These are phyloP conservation scores for Dryoscopus gambensis DNA, from an alignment of 2,113 vertebrate species.

Conservation along the genomic window DNA sequence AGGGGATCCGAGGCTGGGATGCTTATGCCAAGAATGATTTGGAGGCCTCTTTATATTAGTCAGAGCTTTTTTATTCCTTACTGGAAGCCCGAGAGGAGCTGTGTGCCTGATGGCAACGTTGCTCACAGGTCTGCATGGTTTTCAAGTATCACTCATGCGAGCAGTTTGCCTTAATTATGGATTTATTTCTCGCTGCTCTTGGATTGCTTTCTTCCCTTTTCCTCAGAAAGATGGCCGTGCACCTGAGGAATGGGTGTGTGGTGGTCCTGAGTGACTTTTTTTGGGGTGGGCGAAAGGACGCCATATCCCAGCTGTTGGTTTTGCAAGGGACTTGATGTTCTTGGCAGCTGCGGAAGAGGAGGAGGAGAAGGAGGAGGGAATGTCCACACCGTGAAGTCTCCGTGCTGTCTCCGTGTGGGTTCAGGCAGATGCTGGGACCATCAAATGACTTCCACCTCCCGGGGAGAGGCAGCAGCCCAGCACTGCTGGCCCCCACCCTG, in stretches of 20 bases:
- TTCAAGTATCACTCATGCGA: not conserved
- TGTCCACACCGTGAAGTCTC: not conserved
- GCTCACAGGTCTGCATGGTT: conserved; percentile 18
- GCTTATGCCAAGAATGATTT: conserved; percentile 73
- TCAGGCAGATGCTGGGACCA: not conserved
- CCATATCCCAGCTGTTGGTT: not conserved
- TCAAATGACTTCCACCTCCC: not conserved
- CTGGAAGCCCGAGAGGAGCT: conserved; percentile 50
- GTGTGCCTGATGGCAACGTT: not conserved
- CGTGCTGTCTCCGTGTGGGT: accelerated
- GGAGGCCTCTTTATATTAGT: conserved; percentile 77
- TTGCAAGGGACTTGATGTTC: not conserved
- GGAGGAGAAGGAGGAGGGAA: not conserved
- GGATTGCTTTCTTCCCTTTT: not conserved
- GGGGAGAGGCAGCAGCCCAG: not conserved
- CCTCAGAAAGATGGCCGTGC: not conserved
- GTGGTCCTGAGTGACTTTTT: not conserved
- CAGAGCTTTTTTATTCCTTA: conserved; percentile 82
- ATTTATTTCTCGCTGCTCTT: not conserved
- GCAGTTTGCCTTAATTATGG: not conserved
- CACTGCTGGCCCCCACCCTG: not conserved
- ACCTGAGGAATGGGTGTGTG: not conserved
- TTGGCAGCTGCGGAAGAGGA: not conserved
- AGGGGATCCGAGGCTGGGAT: conserved; percentile 70
- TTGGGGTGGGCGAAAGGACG: not conserved